phyloP scores from a whole-genome alignment of 2,888 invertebrate genomes.

The Carabus problematicus region DNA sequence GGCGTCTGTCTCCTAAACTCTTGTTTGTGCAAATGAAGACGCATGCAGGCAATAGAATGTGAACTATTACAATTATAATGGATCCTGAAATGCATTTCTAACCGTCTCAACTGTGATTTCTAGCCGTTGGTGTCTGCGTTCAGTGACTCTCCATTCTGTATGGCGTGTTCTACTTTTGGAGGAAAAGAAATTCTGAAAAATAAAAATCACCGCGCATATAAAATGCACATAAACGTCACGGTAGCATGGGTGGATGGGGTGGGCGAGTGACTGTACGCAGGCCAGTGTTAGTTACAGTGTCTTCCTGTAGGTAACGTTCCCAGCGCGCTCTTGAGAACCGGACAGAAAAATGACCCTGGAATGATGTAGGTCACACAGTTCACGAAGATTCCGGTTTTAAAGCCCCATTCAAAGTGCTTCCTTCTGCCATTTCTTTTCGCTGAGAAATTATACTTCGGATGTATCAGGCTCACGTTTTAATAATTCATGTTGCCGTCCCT shows the following conservation, averaged over 20 bases:
- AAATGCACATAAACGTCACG: constrained; percentile 31
- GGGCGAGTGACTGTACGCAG: constrained; percentile 1
- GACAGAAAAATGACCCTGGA: constrained; percentile 32
- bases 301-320: constrained; percentile 20
- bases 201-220: constrained; percentile 26
- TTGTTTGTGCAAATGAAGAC: too few species aligned
- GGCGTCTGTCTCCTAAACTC: too few species aligned
- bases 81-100: too few species aligned
- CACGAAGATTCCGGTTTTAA: constrained; percentile 33
- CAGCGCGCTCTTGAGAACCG: constrained; percentile 4
- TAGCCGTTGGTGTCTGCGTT: too few species aligned
- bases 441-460: constrained; percentile 30
- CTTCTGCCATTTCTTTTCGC: constrained; percentile 17
- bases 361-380: constrained; percentile 40
- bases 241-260: neutral
- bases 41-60: too few species aligned
- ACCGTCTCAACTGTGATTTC: too few species aligned
- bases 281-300: constrained; percentile 15
- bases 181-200: constrained; percentile 7
- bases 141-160: too few species aligned
- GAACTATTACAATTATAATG: too few species aligned
- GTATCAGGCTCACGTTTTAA: constrained; percentile 36
- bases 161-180: too few species aligned
- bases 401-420: constrained; percentile 32
- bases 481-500: constrained; percentile 40